These are phyloP conservation scores for Helicoverpa armigera DNA, from an alignment of 1,140 invertebrate species.

Conservation along the genomic window DNA sequence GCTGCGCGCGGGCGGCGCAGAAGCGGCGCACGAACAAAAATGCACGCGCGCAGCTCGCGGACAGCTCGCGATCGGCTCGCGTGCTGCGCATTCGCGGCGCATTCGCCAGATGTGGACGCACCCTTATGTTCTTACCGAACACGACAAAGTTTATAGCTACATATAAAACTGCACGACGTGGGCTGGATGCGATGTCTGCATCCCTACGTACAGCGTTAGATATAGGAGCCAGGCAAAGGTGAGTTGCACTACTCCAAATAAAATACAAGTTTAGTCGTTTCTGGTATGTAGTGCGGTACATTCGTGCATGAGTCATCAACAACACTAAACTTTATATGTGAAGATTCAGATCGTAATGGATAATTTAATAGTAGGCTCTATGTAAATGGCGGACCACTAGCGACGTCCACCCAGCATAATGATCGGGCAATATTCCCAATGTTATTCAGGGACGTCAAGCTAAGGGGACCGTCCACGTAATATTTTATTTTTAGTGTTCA, in stretches of 20 bases:
- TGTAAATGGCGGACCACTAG: conserved; percentile 57
- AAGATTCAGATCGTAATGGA: conserved; percentile 51
- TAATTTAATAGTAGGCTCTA: conserved; percentile 60
- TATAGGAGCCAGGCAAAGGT: neutral
- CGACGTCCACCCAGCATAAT: conserved; percentile 52
- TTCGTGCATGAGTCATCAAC: conserved; percentile 52
- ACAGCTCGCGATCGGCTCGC: too few species aligned
- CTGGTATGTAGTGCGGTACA: conserved; percentile 15
- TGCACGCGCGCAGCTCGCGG: too few species aligned
- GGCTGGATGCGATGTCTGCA: conserved; percentile 31
- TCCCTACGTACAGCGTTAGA: conserved; percentile 2
- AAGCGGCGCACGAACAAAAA: too few species aligned
- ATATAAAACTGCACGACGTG: conserved; percentile 32
- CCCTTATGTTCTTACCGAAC: conserved; percentile 15
- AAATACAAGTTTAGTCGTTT: conserved; percentile 39
- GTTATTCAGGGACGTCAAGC: conserved; percentile 60
- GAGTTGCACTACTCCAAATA: conserved; percentile 38
- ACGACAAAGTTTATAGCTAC: conserved; percentile 41
- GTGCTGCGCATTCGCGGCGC: too few species aligned
- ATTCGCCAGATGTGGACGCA: too few species aligned
- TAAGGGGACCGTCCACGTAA: conserved; percentile 53
- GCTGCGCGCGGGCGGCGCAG: too few species aligned
- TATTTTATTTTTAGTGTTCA: conserved; percentile 65
- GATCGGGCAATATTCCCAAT: conserved; percentile 60
- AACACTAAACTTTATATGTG: conserved; percentile 52